Percentiles rank a stretch among this genome's conserved stretches.
Evolutionary conservation across 2,797 vertebrate species (phyloP).

Genomic region (Melanotaenia trifasciata): DNA sequence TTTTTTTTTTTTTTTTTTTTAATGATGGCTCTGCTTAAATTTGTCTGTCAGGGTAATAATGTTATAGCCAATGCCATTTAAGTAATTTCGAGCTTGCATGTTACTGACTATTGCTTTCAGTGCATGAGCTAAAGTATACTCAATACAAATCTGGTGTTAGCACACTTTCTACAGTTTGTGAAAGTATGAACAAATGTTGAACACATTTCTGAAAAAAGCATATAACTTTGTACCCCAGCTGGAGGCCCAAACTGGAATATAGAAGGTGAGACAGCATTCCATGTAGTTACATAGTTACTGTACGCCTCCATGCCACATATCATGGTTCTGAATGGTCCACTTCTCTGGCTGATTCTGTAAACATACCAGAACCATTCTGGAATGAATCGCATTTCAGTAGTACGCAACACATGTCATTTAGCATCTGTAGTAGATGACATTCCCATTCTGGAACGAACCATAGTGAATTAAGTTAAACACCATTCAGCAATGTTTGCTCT

Average conservation of each 20-base stretch:
- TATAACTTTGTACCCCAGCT: constrained; percentile 86
- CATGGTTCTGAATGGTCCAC: constrained; percentile 74
- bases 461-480: constrained; percentile 55
- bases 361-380: constrained; percentile 76
- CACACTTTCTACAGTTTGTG: constrained; percentile 59
- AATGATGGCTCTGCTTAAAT: constrained; percentile 53
- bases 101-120: constrained; percentile 60
- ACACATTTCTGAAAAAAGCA: constrained; percentile 75
- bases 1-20: constrained; percentile 21
- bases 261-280: constrained; percentile 88
- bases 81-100: constrained; percentile 68
- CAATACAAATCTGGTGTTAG: constrained; percentile 48
- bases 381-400: constrained; percentile 71
- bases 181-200: constrained; percentile 67
- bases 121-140: constrained; percentile 75
- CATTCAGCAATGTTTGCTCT: constrained; percentile 70
- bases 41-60: constrained; percentile 50
- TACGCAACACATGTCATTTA: constrained; percentile 76
- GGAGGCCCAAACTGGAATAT: constrained; percentile 89
- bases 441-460: constrained; percentile 75
- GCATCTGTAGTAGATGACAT: constrained; percentile 61
- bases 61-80: constrained; percentile 24
- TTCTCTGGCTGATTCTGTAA: constrained; percentile 63
- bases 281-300: constrained; percentile 80
- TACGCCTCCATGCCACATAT: constrained; percentile 74